Base-by-base conservation (phyloP, 2,113 vertebrate species). In the Aldabrachelys gigantea region DNA sequence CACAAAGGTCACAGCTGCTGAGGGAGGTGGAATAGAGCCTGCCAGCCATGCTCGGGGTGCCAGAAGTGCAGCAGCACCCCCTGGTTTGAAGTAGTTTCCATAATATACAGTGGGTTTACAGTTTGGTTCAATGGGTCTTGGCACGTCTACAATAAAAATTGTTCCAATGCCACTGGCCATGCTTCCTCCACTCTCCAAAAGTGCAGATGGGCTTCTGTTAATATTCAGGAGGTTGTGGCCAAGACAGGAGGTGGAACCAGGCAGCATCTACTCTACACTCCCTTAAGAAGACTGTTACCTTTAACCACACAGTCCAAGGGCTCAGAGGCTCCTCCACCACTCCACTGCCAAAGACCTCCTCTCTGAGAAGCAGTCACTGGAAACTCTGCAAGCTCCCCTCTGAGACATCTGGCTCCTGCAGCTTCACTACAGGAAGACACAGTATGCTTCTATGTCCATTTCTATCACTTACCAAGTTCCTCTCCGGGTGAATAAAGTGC, bases 401-500 rank as follows among this genome's bases (percentile, higher is more conserved):
- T 38, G 35, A 35, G 6, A 38, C 69, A 6, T 41, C 89, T 86
- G 69, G 69, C 94, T 93, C 85, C 78, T 80, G 24, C 0, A 84
- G 54, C 82, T 7, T 89, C 11, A 3, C 59, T 92, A 89, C 75
- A 56, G 79, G 86, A 90, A 79, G 14, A 24, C 38, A n/a, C 93
- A 89, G 81, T 44, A 80, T 44, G 53, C 52, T 79, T 79, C 22
- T 85, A 84, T 94, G 52, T 38, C 52, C 52, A 86, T n/a, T 82
- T 19, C 47, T 38, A 78, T 53, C 38, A 69, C 90, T 44, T 2
- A 96, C 84, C 85, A 76, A 13, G 10, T 83, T 85, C 75, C 62
- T 81, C 89, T 91, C 94, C 53, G 92, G 75, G 91, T 91, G 95
- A 96, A 96, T 80, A 94, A 88, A 94, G 54, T 31, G 88, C 82